A percentile compares a stretch with the other conserved stretches of the same genome.
Evolutionary conservation across 2,113 vertebrate genomes (phyloP).

Genomic region (Candoia aspera): DNA sequence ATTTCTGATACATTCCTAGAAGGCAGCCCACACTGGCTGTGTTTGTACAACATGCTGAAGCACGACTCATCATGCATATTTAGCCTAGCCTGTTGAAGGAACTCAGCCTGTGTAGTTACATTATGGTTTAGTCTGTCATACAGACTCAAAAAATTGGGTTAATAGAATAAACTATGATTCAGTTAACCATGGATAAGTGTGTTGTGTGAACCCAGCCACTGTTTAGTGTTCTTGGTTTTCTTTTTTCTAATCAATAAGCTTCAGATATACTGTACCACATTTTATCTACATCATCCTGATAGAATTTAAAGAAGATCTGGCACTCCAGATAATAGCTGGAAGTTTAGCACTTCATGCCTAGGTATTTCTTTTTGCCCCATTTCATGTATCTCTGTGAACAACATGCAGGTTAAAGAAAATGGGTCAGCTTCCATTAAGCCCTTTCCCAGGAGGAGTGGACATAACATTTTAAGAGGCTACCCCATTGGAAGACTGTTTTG

Average conservation of each 20-base stretch:
- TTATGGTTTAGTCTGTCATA: not conserved
- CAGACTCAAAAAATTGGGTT: not conserved
- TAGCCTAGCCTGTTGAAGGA: not conserved
- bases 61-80: not conserved
- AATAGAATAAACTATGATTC: not conserved
- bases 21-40: too few species aligned
- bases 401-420: not conserved
- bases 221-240: not conserved
- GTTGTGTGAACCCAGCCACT: not conserved
- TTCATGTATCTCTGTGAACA: not conserved
- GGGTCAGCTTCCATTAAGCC: not conserved
- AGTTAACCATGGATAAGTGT: not conserved
- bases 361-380: not conserved
- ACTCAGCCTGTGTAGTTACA: not conserved
- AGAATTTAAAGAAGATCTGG: not conserved
- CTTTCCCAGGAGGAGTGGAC: not conserved
- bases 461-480: not conserved
- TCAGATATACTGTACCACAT: not conserved
- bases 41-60: not conserved
- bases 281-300: not conserved
- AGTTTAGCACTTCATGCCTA: not conserved
- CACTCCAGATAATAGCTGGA: not conserved
- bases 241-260: not conserved
- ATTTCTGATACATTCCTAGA: not conserved
- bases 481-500: not conserved